Evolutionary conservation across 1,140 invertebrate genomes (phyloP).

Genomic region (Aphidius ervi): DNA sequence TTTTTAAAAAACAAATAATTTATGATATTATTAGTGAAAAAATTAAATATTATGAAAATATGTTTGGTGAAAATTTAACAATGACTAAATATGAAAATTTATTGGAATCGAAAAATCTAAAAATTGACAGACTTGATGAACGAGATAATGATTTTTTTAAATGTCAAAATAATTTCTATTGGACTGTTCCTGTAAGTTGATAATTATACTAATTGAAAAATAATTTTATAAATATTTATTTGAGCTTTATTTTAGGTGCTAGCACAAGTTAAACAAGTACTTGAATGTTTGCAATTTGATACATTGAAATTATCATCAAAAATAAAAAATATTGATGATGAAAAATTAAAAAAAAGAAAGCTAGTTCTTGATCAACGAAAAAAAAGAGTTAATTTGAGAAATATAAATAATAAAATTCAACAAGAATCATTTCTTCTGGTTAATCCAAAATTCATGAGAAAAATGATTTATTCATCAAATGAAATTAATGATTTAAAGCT

Average conservation of each 20-base stretch:
- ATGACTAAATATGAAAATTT: conserved; percentile 28
- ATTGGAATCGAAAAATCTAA: conserved; percentile 1
- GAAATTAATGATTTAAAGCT: conserved; percentile 13
- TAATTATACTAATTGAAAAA: neutral
- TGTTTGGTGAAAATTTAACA: conserved; percentile 22
- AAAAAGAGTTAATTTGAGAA: conserved; percentile 12
- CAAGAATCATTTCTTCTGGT: conserved; percentile 11
- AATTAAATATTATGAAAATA: conserved; percentile 15
- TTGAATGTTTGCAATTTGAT: conserved; percentile 7
- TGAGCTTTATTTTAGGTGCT: conserved; percentile 13
- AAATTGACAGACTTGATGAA: conserved; percentile 21
- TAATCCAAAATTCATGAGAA: conserved; percentile 17
- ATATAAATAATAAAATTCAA: conserved; percentile 10
- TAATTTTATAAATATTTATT: neutral
- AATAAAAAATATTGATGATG: neutral
- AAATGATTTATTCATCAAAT: conserved; percentile 7
- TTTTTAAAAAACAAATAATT: conserved; percentile 15
- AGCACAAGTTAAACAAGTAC: conserved; percentile 20
- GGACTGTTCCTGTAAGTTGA: conserved; percentile 16
- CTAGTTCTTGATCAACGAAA: conserved; percentile 3
- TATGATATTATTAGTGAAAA: conserved; percentile 4
- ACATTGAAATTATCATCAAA: neutral
- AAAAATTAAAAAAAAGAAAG: conserved; percentile 7
- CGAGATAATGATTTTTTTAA: conserved; percentile 18
- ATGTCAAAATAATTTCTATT: conserved; percentile 10